These are phyloP conservation scores for Dysmachus trigonus DNA, from an alignment of 2,888 invertebrate species.

Conservation along the genomic window DNA sequence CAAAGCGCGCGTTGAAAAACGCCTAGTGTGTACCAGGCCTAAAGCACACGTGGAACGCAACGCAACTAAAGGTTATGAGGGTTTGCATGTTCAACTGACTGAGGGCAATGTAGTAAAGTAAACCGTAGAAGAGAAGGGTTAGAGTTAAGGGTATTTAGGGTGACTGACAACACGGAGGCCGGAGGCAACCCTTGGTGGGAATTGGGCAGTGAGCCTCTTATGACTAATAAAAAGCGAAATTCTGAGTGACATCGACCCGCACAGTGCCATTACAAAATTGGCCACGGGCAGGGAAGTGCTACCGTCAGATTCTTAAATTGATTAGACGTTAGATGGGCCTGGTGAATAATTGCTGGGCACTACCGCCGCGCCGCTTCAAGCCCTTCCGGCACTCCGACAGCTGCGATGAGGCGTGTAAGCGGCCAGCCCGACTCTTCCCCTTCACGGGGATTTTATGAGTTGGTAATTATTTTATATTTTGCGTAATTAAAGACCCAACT, in stretches of 20 bases:
- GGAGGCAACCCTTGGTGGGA: background rate
- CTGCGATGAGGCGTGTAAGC: background rate
- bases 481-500: background rate
- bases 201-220: background rate
- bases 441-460: conserved; percentile 19
- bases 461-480: conserved; percentile 31
- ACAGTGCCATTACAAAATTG: background rate
- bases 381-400: background rate
- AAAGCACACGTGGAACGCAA: background rate
- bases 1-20: too few species aligned
- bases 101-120: background rate
- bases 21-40: too few species aligned
- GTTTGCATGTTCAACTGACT: background rate
- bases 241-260: background rate
- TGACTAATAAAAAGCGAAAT: background rate
- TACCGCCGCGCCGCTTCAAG: background rate
- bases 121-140: background rate
- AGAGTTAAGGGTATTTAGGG: background rate
- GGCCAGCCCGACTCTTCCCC: background rate
- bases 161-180: background rate
- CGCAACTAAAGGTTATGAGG: background rate
- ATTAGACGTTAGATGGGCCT: conserved; percentile 1
- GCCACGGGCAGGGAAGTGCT: background rate
- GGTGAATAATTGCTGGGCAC: background rate
- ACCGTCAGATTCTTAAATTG: background rate